Evolutionary conservation across 2,113 vertebrate genomes (phyloP), one percentile per base, ranked within the genome.

Genomic region (Aegotheles bennettii): DNA sequence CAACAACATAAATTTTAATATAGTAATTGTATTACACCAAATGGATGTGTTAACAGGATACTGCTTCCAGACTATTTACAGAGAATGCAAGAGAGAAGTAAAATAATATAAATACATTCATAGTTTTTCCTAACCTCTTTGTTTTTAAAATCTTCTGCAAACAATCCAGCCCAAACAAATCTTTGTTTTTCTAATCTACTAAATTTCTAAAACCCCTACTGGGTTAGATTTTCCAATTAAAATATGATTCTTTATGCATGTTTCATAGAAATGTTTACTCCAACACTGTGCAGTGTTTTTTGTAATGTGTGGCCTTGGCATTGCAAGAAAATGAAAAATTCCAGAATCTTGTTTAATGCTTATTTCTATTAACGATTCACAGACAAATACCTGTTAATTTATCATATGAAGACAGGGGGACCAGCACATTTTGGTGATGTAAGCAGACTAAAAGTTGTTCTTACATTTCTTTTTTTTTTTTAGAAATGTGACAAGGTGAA

Each of bases 1-100:
- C 90, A 95, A 95, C 94, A 87, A 59, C 79, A 95, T 95, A 93
- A 91, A 97, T 96, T 96, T 96, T 93, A 96, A 95, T 86, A 29
- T 4, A 67, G 93, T 56, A 95, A 95, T 94, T 93, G 56, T 96
- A 70, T 90, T 90, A 74, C 56, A 51, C 18, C 71, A 92, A 95
- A 84, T 74, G 64, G 84, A 89, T 90, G 31, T 71, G 79, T 84
- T 95, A 93, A 94, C 59, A 63, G 75, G 63, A 80, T 83, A 42
- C 25, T 87, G 45, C 42, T 94, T 89, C 59, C 36, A 77, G 61
- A 65, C n/a, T 94, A 53, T 86, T 96, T 90, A 80, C 47, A 90
- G 33, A 38, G 54, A 84, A 77, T 29, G 56, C 47, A 74, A 93
- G 53, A 80, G n/a, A 84, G 67, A 76, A 69, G 45, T 69, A 76